phyloP scores from a whole-genome alignment of 2,797 vertebrate genomes.

The Tapera naevia region DNA sequence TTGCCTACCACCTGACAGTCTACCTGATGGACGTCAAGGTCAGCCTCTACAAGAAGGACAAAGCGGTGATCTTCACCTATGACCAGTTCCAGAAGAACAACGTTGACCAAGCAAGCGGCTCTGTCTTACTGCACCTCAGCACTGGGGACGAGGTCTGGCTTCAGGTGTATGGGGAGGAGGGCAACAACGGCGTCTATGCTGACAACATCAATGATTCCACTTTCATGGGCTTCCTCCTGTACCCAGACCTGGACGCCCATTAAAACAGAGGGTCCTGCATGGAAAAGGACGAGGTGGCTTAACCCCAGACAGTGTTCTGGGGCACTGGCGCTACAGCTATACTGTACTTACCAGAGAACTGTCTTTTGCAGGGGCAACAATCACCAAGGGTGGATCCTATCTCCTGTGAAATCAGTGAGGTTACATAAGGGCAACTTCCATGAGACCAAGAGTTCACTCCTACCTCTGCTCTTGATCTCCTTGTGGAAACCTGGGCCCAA shows the following conservation, averaged over 20 bases:
- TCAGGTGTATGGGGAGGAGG: slow-evolving; percentile 75
- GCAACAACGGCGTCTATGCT: slow-evolving; percentile 75
- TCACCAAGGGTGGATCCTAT: not conserved
- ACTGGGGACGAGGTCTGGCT: slow-evolving; percentile 84
- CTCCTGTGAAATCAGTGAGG: not conserved
- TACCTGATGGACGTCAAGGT: slow-evolving; percentile 80
- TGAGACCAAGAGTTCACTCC: not conserved
- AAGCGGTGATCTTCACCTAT: slow-evolving; percentile 77
- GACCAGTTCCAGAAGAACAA: slow-evolving; percentile 80
- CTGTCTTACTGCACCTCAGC: slow-evolving; percentile 75
- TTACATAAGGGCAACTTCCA: not conserved
- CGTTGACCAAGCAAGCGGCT: slow-evolving; percentile 79
- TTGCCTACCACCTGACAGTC: slow-evolving; percentile 84
- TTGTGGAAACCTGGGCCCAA: not conserved
- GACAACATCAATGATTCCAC: slow-evolving; percentile 82
- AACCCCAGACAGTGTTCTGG: fast-evolving
- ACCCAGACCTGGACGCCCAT: slow-evolving; percentile 66
- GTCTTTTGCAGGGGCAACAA: not conserved
- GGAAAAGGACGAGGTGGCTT: not conserved
- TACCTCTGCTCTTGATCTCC: not conserved
- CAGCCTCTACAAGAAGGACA: slow-evolving; percentile 80
- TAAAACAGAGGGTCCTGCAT: not conserved
- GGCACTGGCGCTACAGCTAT: not conserved
- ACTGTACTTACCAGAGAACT: not conserved
- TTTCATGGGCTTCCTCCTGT: slow-evolving; percentile 82